A percentile compares a stretch with the other conserved stretches of the same genome.
Conservation (phyloP, 2,113 vertebrate species). For the Melospiza georgiana region DNA sequence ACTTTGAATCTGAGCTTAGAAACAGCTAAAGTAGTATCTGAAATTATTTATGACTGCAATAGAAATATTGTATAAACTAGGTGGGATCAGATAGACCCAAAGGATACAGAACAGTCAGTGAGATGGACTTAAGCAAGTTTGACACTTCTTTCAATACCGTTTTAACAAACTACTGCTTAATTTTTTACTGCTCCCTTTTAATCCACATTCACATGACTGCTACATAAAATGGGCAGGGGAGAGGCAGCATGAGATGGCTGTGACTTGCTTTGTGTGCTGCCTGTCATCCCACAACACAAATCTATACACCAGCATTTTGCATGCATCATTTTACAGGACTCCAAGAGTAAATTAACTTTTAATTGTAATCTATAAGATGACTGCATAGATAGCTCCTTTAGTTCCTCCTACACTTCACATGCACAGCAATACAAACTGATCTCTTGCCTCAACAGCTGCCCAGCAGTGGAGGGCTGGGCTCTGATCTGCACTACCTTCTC, state of each 20-base stretch:
- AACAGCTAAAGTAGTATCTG: neutral
- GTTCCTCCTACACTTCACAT: neutral
- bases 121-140: neutral
- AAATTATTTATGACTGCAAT: neutral
- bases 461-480: accelerated
- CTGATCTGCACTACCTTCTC: neutral
- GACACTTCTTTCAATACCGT: neutral
- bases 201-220: neutral
- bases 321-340: neutral
- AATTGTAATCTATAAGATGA: neutral
- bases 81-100: neutral
- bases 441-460: neutral
- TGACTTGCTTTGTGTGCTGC: neutral
- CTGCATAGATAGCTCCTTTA: neutral
- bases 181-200: neutral
- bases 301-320: neutral
- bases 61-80: neutral
- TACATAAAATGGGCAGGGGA: neutral
- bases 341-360: neutral
- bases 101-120: neutral
- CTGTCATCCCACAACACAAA: neutral
- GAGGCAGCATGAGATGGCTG: neutral
- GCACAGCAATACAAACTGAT: neutral
- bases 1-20: neutral
- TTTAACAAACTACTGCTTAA: neutral